Percentiles rank a stretch among this genome's conserved stretches.
phyloP scores from a whole-genome alignment of 2,113 vertebrate species.

The Stigmatopora argus region DNA sequence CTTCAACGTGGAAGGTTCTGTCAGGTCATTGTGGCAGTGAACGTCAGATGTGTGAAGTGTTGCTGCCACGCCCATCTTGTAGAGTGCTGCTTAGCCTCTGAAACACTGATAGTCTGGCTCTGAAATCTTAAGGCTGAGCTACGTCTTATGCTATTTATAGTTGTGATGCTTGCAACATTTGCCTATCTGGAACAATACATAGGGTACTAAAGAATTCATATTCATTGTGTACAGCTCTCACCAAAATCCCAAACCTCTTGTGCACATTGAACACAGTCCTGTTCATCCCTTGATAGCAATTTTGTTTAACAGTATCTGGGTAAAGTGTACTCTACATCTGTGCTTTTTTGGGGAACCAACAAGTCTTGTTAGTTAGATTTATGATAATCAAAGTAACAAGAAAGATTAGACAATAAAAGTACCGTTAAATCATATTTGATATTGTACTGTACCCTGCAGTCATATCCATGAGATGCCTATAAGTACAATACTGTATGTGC shows the following conservation, averaged over 20 bases:
- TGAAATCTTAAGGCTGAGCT: constrained; percentile 22
- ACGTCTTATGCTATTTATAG: constrained; percentile 16
- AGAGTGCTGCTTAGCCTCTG: constrained; percentile 54
- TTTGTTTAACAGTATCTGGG: constrained; percentile 43
- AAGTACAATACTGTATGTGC: constrained; percentile 27
- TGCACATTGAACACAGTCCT: constrained; percentile 47
- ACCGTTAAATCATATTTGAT: constrained; percentile 27
- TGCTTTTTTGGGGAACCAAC: constrained; percentile 46
- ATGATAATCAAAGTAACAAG: constrained; percentile 44
- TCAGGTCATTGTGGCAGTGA: constrained; percentile 27
- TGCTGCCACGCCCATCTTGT: constrained; percentile 59
- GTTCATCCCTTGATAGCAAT: constrained; percentile 41
- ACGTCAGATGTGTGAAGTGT: constrained; percentile 69
- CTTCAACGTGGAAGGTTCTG: constrained; percentile 33
- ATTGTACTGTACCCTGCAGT: constrained; percentile 31
- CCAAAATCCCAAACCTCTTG: constrained; percentile 22
- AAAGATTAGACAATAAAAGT: constrained; percentile 23
- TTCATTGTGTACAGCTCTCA: constrained; percentile 36
- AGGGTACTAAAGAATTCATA: constrained; percentile 22
- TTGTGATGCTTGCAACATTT: constrained; percentile 1
- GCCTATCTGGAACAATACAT: constrained; percentile 32
- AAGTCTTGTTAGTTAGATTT: constrained; percentile 41
- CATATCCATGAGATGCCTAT: constrained; percentile 36
- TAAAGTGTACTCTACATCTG: constrained; percentile 47
- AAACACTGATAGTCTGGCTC: constrained; percentile 67